phyloP scores from a whole-genome alignment of 2,797 vertebrate species.

The Sardinella longiceps region DNA sequence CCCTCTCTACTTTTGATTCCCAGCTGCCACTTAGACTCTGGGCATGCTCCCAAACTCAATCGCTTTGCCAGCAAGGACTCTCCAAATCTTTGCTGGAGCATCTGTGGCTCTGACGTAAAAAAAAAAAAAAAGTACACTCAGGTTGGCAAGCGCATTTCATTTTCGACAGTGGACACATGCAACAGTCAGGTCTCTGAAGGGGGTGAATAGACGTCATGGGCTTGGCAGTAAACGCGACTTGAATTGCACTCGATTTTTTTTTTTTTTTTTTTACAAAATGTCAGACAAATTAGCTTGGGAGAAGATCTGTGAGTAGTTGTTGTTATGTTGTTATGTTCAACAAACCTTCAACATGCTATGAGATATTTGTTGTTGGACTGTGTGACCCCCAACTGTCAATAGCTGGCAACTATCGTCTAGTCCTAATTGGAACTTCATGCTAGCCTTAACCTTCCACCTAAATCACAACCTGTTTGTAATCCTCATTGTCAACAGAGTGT shows the following conservation, averaged over 20 bases:
- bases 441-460: constrained; percentile 3
- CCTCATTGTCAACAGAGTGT: constrained; percentile 11
- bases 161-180: neutral
- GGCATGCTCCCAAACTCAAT: neutral
- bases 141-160: neutral
- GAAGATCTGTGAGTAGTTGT: neutral
- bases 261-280: too few relatives aligned
- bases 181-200: neutral
- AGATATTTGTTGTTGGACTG: neutral
- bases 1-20: neutral
- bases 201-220: neutral
- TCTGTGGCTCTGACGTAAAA: neutral
- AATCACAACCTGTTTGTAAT: neutral
- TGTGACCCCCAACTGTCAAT: neutral
- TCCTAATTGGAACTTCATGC: neutral
- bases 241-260: too few relatives aligned
- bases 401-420: neutral
- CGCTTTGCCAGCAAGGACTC: neutral
- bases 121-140: neutral
- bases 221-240: neutral
- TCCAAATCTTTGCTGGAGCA: neutral
- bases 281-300: neutral
- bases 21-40: constrained; percentile 3
- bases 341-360: neutral
- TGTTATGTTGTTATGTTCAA: neutral